Evolutionary conservation across 1,140 invertebrate genomes (phyloP).

Genomic region (Solen grandis): DNA sequence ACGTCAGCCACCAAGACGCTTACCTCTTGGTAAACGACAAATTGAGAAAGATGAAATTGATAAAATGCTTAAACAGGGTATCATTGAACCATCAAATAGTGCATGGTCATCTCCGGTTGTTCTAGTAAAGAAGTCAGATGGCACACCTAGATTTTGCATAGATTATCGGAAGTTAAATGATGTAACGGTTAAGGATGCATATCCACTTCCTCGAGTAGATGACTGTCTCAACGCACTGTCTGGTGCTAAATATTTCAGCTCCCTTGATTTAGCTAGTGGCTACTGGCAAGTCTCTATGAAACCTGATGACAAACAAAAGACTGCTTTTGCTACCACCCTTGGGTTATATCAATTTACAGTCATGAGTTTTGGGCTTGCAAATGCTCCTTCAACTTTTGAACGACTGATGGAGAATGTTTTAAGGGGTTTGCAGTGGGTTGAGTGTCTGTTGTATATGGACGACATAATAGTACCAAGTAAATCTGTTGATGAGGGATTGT

Average conservation of each 20-base stretch:
- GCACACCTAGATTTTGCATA: slow-evolving; percentile 62
- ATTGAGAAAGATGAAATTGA: slow-evolving; percentile 13
- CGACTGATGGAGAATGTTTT: slow-evolving; percentile 65
- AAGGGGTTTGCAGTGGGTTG: slow-evolving; percentile 46
- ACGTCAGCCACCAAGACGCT: slow-evolving; percentile 1
- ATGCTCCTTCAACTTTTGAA: slow-evolving; percentile 61
- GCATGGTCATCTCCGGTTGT: slow-evolving; percentile 54
- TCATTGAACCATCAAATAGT: slow-evolving; percentile 44
- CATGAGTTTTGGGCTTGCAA: slow-evolving; percentile 43
- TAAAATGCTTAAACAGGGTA: slow-evolving; percentile 28
- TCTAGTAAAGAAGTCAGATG: slow-evolving; percentile 60
- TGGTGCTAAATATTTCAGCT: slow-evolving; percentile 54
- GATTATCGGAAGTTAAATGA: slow-evolving; percentile 68
- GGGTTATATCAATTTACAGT: slow-evolving; percentile 58
- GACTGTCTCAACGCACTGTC: slow-evolving; percentile 59
- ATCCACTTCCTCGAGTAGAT: slow-evolving; percentile 62
- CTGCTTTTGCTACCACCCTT: slow-evolving; percentile 59
- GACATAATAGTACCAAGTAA: slow-evolving; percentile 50
- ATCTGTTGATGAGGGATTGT: slow-evolving; percentile 11
- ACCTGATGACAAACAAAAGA: slow-evolving; percentile 73
- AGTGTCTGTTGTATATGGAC: slow-evolving; percentile 54
- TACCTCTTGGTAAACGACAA: slow-evolving; percentile 11
- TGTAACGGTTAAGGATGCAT: slow-evolving; percentile 63
- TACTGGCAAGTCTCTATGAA: slow-evolving; percentile 79
- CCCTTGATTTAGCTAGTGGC: slow-evolving; percentile 60